Percentiles rank a stretch among this genome's conserved stretches.
These are phyloP conservation scores for Parasteatoda lunata DNA, from an alignment of 2,888 invertebrate genomes.

Conservation along the genomic window DNA sequence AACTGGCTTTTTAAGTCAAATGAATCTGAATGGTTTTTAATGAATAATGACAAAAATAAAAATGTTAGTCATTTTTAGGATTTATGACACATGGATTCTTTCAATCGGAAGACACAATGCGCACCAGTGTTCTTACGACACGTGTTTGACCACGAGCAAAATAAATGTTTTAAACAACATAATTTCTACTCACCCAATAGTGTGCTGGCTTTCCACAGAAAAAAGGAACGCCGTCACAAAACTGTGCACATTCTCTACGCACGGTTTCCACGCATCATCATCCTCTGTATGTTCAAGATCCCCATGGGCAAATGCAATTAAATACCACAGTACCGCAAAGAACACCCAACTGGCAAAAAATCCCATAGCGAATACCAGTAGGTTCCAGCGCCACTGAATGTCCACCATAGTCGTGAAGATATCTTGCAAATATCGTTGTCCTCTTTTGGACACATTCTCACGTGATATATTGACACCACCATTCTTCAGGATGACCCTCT, in stretches of 20 bases:
- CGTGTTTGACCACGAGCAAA: too few relatives aligned
- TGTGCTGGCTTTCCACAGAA: conserved; percentile 97
- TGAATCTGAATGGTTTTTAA: too few relatives aligned
- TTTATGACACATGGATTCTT: too few relatives aligned
- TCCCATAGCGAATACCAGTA: conserved; percentile 90
- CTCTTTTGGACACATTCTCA: conserved; percentile 93
- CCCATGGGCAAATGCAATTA: conserved; percentile 93
- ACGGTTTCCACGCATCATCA: conserved; percentile 81
- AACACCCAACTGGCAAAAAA: conserved; percentile 94
- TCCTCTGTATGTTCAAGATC: conserved; percentile 82
- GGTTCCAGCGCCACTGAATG: conserved; percentile 91
- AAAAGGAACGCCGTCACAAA: conserved; percentile 96
- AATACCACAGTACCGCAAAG: conserved; percentile 96
- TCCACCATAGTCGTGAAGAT: conserved; percentile 95
- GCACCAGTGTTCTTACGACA: too few relatives aligned
- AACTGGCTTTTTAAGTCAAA: too few relatives aligned
- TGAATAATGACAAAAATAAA: too few relatives aligned
- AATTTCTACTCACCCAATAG: conserved; percentile 81
- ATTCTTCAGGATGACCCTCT: conserved; percentile 96
- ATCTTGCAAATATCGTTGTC: conserved; percentile 89
- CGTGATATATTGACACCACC: conserved; percentile 98
- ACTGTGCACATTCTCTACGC: conserved; percentile 88
- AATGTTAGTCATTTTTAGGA: too few relatives aligned
- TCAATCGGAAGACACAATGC: too few relatives aligned
- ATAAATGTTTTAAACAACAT: too few relatives aligned